These are phyloP conservation scores for Spodoptera exigua DNA, from an alignment of 2,888 invertebrate species.

Conservation along the genomic window DNA sequence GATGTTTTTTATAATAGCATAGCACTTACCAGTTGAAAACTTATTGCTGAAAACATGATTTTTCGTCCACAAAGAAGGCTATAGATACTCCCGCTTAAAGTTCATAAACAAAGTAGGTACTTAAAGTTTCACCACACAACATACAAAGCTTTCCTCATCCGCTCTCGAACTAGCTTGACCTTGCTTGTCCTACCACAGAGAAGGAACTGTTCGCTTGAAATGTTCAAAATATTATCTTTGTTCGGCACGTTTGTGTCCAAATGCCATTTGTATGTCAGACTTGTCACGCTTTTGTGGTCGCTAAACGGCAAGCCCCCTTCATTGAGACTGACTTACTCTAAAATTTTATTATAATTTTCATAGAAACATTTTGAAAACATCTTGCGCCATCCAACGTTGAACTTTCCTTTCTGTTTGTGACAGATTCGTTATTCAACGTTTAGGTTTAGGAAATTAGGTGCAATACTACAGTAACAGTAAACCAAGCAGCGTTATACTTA, in stretches of 20 bases:
- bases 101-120: constrained; percentile 10
- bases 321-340: constrained; percentile 43
- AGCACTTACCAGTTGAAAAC: too few relatives aligned
- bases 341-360: constrained; percentile 64
- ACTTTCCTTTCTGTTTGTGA: constrained; percentile 18
- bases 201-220: constrained; percentile 71
- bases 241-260: constrained; percentile 72
- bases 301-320: constrained; percentile 45
- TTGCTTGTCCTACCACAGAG: constrained; percentile 66
- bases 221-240: constrained; percentile 76
- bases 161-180: constrained; percentile 64
- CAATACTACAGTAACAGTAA: constrained; percentile 20
- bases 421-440: constrained; percentile 11
- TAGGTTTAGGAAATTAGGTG: constrained; percentile 4
- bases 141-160: constrained; percentile 50
- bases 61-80: too few relatives aligned
- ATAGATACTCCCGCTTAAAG: too few relatives aligned
- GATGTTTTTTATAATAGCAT: too few relatives aligned
- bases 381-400: constrained; percentile 32
- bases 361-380: constrained; percentile 60
- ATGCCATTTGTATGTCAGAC: constrained; percentile 78
- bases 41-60: too few relatives aligned
- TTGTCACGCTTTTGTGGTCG: constrained; percentile 66
- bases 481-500: too few relatives aligned
- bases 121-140: constrained; percentile 48